Base-by-base conservation (phyloP, 2,888 invertebrate genomes). In the Nasonovia ribisnigri region DNA sequence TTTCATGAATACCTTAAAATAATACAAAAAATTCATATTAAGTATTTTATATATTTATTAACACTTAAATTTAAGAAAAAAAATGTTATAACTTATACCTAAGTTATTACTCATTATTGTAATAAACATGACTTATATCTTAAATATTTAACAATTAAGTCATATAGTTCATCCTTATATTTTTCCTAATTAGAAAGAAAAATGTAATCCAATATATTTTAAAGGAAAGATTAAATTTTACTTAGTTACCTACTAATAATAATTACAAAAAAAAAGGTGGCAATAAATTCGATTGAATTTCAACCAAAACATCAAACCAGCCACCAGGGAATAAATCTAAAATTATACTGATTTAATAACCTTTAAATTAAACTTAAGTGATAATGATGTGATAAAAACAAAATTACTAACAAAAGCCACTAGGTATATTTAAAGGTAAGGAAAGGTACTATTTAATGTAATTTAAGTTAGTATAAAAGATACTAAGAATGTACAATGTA, bases 1-100 rank as follows among this genome's bases (percentile, higher is more conserved):
- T 97, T 96, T 99, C 98, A 96, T 98, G 98, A 95, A 97, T 97
- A 95, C 97, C 98, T 98, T 94, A 97, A 97, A 95, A 77, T 13
- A 77, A 77, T 77, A 77, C 6, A 42, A 77, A n/a, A 48, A 48
- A 16, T n/a, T 93, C 91, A 93, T 91, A 89, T 43, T 91, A 60
- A n/a, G 3, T 43, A 43, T 88, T 26, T 57, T 8, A 57, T 57
- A 57, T 2, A 57, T 57, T 26, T 8, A 8, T 26, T 57, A 57
- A 54, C 29, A 43, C 29, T 89, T n/a, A 42, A 60, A 43, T 43
- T 57, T 29, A 46, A 29, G n/a, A n/a, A 36, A 36, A 20, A 6
- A 8, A 20, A 77, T 36, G 0, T 67, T 77, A 36, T 24, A 77
- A 77, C 6, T 77, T 77, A 36, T 20, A n/a, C n/a, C n/a, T n/a